phyloP scores from a whole-genome alignment of 2,888 invertebrate genomes.

The Thecophora atra region DNA sequence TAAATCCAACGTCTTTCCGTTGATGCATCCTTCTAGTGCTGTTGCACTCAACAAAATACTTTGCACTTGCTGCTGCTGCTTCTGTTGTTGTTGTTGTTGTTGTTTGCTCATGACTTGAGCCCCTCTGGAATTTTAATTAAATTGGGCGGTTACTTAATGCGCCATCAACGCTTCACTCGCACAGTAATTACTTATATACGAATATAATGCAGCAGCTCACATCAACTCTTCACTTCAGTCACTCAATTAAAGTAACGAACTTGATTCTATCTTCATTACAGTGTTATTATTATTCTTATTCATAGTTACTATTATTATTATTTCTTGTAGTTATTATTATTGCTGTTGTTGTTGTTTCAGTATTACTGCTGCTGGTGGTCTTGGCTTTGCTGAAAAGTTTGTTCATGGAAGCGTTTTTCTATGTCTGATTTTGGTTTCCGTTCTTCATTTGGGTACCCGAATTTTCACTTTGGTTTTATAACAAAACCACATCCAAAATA shows the following conservation, averaged over 20 bases:
- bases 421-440: too few relatives aligned
- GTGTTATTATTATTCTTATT: constrained; percentile 7
- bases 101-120: constrained; percentile 50
- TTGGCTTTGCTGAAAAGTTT: too few relatives aligned
- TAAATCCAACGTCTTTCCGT: neutral
- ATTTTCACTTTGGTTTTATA: too few relatives aligned
- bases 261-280: constrained; percentile 1
- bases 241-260: constrained; percentile 31
- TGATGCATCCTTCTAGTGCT: neutral
- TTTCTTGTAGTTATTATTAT: neutral
- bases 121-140: constrained; percentile 62
- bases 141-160: constrained; percentile 61
- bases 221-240: constrained; percentile 28
- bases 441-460: too few relatives aligned
- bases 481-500: too few relatives aligned
- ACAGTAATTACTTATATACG: too few relatives aligned
- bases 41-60: neutral
- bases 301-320: neutral
- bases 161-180: constrained; percentile 38
- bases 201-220: constrained; percentile 23
- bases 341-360: neutral
- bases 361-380: too few relatives aligned
- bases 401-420: too few relatives aligned
- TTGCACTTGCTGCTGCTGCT: constrained; percentile 29
- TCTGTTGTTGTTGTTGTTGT: constrained; percentile 36